A percentile compares a stretch with the other conserved stretches of the same genome.
phyloP scores from a whole-genome alignment of 2,797 vertebrate genomes.

The Thaleichthys pacificus region DNA sequence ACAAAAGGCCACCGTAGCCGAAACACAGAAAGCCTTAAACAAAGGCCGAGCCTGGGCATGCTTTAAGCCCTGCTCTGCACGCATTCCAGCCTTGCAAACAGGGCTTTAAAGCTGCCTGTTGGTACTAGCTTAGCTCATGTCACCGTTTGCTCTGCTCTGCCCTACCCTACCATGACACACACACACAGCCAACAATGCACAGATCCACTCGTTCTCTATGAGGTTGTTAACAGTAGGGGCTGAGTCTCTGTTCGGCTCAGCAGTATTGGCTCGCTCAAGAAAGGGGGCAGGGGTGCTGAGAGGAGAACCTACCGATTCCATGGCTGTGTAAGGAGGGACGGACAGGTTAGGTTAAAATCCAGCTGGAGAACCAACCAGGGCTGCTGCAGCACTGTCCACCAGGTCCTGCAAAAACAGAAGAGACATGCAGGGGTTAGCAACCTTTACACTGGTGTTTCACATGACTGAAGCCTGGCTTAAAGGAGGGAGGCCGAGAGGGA shows the following conservation, averaged over 20 bases:
- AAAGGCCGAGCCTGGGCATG: conserved; percentile 69
- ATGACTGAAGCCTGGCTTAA: conserved; percentile 35
- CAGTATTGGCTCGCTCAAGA: background rate
- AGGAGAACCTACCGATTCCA: conserved; percentile 81
- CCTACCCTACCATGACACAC: no score
- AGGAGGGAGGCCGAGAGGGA: background rate
- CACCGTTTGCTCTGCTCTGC: background rate
- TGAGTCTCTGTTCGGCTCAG: no score
- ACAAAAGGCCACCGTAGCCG: conserved; percentile 9
- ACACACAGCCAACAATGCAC: conserved; percentile 1
- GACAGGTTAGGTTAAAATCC: conserved; percentile 78
- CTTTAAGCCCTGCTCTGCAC: conserved; percentile 68
- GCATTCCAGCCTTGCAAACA: conserved; percentile 69
- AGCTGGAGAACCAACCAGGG: conserved; percentile 60
- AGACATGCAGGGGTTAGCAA: conserved; percentile 60
- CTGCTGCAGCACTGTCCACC: conserved; percentile 61
- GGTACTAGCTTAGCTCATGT: conserved; percentile 59
- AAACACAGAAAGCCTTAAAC: conserved; percentile 48
- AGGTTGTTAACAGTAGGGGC: background rate
- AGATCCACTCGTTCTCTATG: background rate
- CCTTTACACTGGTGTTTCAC: conserved; percentile 41
- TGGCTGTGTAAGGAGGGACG: conserved; percentile 70
- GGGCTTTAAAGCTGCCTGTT: conserved; percentile 64
- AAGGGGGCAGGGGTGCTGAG: background rate
- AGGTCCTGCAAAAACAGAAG: conserved; percentile 70